Evolutionary conservation across 1,140 invertebrate species (phyloP).

Genomic region (Zaprionus davidi): DNA sequence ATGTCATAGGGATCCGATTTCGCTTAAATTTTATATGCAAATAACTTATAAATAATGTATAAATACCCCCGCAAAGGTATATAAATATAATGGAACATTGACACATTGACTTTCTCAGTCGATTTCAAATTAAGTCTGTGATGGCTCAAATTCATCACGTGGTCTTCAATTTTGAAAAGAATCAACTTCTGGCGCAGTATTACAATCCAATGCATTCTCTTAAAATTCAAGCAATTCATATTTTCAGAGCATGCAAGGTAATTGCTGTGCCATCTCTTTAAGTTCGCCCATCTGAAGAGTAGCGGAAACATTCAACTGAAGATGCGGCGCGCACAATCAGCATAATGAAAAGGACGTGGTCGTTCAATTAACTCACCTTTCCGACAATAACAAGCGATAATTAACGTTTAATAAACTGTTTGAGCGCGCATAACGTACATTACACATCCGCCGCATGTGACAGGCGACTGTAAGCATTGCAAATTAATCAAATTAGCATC

Average conservation of each 20-base stretch:
- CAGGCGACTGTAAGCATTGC: conserved; percentile 46
- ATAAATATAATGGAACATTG: too few relatives aligned
- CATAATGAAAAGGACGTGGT: conserved; percentile 66
- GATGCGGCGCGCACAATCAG: conserved; percentile 54
- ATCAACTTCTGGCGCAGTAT: not conserved
- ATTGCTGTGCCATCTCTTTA: conserved; percentile 1
- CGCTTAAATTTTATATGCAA: too few relatives aligned
- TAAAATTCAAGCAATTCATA: not conserved
- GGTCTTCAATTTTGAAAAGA: not conserved
- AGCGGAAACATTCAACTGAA: conserved; percentile 6
- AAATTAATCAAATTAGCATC: conserved; percentile 80
- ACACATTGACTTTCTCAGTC: too few relatives aligned
- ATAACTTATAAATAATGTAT: too few relatives aligned
- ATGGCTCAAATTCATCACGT: not conserved
- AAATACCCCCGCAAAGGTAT: too few relatives aligned
- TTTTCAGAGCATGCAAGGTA: not conserved
- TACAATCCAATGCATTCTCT: not conserved
- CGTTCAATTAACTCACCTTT: conserved; percentile 64
- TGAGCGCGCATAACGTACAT: conserved; percentile 46
- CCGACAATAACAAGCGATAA: conserved; percentile 72
- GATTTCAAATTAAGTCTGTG: too few relatives aligned
- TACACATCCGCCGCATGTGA: conserved; percentile 72
- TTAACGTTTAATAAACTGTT: conserved; percentile 80
- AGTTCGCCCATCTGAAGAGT: not conserved
- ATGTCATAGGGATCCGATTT: too few relatives aligned